phyloP scores from a whole-genome alignment of 2,888 invertebrate genomes.

The Eupithecia dodoneata region DNA sequence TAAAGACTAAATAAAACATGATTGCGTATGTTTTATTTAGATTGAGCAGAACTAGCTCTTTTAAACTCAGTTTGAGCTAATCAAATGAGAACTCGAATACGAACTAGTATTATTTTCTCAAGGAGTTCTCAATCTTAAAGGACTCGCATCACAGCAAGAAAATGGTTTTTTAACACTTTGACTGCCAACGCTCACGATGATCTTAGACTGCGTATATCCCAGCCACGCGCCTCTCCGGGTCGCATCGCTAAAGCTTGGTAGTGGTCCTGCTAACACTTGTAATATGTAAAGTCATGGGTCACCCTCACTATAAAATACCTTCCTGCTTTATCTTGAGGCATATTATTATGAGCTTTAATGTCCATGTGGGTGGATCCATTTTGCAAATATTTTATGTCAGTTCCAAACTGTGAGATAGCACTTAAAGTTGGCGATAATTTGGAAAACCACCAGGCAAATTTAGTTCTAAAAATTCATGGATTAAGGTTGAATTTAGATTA shows the following conservation, averaged over 20 bases:
- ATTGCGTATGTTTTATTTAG: too few species aligned
- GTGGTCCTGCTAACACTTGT: not conserved
- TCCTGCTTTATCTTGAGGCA: not conserved
- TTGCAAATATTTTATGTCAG: conserved; percentile 9
- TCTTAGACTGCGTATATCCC: not conserved
- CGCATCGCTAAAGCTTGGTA: not conserved
- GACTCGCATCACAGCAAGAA: not conserved
- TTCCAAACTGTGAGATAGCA: conserved; percentile 8
- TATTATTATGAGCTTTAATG: conserved; percentile 2
- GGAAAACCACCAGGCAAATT: not conserved
- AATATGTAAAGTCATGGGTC: not conserved
- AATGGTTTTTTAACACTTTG: not conserved
- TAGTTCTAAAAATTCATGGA: not conserved
- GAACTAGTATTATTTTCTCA: too few species aligned
- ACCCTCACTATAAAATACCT: not conserved
- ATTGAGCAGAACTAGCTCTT: too few species aligned
- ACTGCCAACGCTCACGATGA: not conserved
- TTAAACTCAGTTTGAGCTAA: too few species aligned
- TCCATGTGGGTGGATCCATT: conserved; percentile 10
- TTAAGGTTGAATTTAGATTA: not conserved
- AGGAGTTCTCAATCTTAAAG: too few species aligned
- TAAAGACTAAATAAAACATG: too few species aligned
- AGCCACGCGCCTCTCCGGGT: not conserved
- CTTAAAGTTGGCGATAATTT: conserved; percentile 8
- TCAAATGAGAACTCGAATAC: too few species aligned